These are phyloP conservation scores for Drosophila gunungcola DNA, from an alignment of 1,140 invertebrate species.

Conservation along the genomic window DNA sequence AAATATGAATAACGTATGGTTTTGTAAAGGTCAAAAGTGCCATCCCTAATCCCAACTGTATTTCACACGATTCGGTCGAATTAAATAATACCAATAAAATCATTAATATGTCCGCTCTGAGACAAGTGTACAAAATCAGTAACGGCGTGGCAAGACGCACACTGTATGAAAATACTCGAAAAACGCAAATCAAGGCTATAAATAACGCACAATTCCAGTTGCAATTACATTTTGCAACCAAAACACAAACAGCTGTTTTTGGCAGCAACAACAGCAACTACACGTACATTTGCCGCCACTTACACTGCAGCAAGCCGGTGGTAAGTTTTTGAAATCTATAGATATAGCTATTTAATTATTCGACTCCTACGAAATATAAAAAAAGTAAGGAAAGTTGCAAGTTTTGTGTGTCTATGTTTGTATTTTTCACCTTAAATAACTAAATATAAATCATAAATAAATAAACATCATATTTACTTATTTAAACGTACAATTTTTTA, in stretches of 20 bases:
- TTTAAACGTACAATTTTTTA: too few relatives aligned
- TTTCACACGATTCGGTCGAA: slow-evolving; percentile 8
- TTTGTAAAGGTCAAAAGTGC: background rate
- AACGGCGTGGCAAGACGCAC: background rate
- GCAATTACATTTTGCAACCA: slow-evolving; percentile 13
- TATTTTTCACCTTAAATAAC: too few relatives aligned
- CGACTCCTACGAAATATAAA: too few relatives aligned
- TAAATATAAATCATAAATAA: too few relatives aligned
- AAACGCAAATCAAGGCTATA: background rate
- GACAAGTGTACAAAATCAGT: slow-evolving; percentile 42
- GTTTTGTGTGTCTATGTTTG: too few relatives aligned
- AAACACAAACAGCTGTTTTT: slow-evolving; percentile 40
- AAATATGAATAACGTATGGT: background rate
- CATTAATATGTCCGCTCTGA: slow-evolving; percentile 47
- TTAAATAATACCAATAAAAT: slow-evolving; percentile 19
- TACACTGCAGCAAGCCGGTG: slow-evolving; percentile 17
- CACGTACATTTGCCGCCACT: slow-evolving; percentile 42
- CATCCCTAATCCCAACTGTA: slow-evolving; percentile 17
- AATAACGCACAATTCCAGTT: slow-evolving; percentile 6
- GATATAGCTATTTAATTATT: too few relatives aligned
- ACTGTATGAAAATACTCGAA: background rate
- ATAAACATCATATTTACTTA: too few relatives aligned
- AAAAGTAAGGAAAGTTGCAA: too few relatives aligned
- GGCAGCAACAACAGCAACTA: slow-evolving; percentile 29
- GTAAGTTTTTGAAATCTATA: background rate